These are phyloP conservation scores for Papilio helenus DNA, from an alignment of 1,140 invertebrate species.

Conservation along the genomic window DNA sequence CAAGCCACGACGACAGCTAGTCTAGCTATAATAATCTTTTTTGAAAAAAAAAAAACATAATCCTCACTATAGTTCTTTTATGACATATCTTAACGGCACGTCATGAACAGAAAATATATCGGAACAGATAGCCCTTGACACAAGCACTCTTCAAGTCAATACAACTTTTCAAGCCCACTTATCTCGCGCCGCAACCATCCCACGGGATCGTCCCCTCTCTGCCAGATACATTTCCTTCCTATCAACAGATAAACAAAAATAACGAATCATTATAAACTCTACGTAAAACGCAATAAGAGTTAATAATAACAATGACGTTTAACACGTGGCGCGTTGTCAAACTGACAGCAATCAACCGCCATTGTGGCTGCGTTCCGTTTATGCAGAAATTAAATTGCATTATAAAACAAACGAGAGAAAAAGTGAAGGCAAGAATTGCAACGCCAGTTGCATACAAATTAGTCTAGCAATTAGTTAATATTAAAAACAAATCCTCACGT, in stretches of 20 bases:
- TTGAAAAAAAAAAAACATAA: background rate
- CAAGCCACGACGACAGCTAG: background rate
- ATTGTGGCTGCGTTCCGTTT: conserved; percentile 42
- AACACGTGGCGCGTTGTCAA: conserved; percentile 37
- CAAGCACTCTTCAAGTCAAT: conserved; percentile 42
- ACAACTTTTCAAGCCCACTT: conserved; percentile 45
- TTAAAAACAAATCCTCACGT: too few species aligned
- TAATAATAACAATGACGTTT: conserved; percentile 3
- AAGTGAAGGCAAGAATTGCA: background rate
- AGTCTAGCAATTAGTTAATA: too few species aligned
- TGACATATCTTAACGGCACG: conserved; percentile 27
- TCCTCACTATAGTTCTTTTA: background rate
- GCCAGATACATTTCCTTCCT: conserved; percentile 49
- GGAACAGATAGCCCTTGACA: conserved; percentile 43
- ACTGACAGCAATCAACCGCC: conserved; percentile 46
- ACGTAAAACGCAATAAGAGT: background rate
- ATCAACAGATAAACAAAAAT: conserved; percentile 23
- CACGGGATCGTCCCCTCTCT: conserved; percentile 44
- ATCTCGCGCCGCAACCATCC: conserved; percentile 49
- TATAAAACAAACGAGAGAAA: background rate
- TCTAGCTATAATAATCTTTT: background rate
- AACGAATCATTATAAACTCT: conserved; percentile 2
- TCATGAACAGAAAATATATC: conserved; percentile 43
- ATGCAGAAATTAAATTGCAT: background rate
- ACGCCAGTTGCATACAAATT: background rate